Conservation (phyloP, 2,113 vertebrate species). For the Saimiri boliviensis region DNA sequence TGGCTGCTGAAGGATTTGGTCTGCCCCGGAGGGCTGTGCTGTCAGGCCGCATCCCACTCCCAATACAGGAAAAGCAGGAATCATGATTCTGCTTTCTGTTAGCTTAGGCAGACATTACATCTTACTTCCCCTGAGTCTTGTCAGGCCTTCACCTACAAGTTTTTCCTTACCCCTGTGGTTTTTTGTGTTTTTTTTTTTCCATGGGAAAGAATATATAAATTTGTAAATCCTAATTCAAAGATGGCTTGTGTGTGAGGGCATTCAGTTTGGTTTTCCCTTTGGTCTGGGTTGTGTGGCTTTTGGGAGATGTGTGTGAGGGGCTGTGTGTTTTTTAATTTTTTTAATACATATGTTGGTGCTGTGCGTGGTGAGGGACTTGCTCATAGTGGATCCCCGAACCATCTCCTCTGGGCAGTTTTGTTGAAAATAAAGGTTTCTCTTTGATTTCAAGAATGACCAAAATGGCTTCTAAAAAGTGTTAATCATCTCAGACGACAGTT, state of each 20-base stretch:
- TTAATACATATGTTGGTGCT: constrained; percentile 82
- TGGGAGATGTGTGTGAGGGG: not conserved
- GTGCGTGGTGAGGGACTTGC: constrained; percentile 83
- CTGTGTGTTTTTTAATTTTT: constrained; percentile 62
- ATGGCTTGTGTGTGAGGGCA: constrained; percentile 55
- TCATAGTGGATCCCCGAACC: constrained; percentile 78
- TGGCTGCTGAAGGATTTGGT: constrained; percentile 73
- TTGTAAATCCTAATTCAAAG: constrained; percentile 84
- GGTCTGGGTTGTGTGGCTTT: constrained; percentile 29
- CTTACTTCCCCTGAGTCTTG: constrained; percentile 67
- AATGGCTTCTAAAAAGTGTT: constrained; percentile 48
- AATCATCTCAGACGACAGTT: constrained; percentile 23
- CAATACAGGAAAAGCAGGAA: constrained; percentile 70
- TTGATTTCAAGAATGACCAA: constrained; percentile 76
- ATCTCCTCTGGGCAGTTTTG: constrained; percentile 78
- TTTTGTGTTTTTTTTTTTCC: not conserved
- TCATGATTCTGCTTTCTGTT: constrained; percentile 66
- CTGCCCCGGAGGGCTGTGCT: constrained; percentile 69
- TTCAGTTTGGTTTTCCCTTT: constrained; percentile 69
- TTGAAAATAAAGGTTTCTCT: constrained; percentile 80
- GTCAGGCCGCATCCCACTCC: constrained; percentile 72
- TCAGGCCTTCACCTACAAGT: constrained; percentile 71
- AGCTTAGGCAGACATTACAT: constrained; percentile 75
- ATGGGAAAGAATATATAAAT: constrained; percentile 85
- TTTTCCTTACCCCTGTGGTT: constrained; percentile 63